phyloP scores from a whole-genome alignment of 2,113 vertebrate genomes.

The Irena cyanogastra region DNA sequence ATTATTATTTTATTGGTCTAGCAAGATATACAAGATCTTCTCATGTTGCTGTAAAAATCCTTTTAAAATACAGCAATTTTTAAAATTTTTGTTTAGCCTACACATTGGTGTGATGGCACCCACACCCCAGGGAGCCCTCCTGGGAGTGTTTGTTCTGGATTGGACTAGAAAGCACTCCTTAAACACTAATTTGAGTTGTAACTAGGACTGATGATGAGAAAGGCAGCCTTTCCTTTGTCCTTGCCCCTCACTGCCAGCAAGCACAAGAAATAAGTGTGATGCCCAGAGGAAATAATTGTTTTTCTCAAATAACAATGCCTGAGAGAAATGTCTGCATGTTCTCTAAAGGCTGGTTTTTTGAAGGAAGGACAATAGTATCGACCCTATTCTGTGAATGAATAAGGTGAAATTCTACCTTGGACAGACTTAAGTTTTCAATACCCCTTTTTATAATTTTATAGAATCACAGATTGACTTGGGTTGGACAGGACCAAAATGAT shows the following conservation, averaged over 20 bases:
- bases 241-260: not conserved
- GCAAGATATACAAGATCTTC: not conserved
- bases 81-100: not conserved
- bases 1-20: not conserved
- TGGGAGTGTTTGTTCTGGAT: not conserved
- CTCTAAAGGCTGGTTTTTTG: not conserved
- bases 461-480: not conserved
- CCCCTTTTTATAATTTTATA: not conserved
- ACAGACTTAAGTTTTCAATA: not conserved
- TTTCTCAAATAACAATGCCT: not conserved
- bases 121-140: accelerated
- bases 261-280: not conserved
- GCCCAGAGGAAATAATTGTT: not conserved
- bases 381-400: not conserved
- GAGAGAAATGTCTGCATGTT: not conserved
- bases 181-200: not conserved
- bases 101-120: accelerated
- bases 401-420: not conserved
- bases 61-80: not conserved
- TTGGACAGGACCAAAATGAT: not conserved
- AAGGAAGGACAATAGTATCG: not conserved
- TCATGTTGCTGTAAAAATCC: not conserved
- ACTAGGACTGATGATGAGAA: not conserved
- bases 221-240: not conserved
- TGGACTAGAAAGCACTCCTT: not conserved